Evolutionary conservation across 2,113 vertebrate genomes (phyloP).

Genomic region (Anolis sagrei): DNA sequence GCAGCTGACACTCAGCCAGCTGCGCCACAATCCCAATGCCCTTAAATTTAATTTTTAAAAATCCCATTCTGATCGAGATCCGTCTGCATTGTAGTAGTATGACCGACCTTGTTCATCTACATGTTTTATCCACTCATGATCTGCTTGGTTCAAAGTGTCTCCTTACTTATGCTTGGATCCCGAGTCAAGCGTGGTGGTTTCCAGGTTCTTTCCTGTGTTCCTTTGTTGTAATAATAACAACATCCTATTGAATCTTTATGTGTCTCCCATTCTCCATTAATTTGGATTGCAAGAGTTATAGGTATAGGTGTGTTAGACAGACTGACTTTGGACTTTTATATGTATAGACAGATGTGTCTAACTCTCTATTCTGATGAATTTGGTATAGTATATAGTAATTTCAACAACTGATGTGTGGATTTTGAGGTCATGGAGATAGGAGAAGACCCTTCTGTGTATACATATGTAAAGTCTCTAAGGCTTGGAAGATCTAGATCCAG

Average conservation of each 20-base stretch:
- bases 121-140: slow-evolving; percentile 96
- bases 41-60: no score
- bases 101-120: slow-evolving; percentile 93
- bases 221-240: slow-evolving; percentile 91
- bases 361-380: neutral
- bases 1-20: no score
- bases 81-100: slow-evolving; percentile 95
- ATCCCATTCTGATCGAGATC: slow-evolving; percentile 95
- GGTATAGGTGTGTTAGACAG: slow-evolving; percentile 82
- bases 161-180: slow-evolving; percentile 82
- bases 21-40: no score
- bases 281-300: slow-evolving; percentile 84
- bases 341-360: neutral
- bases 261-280: slow-evolving; percentile 93
- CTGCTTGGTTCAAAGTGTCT: slow-evolving; percentile 81
- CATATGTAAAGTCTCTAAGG: neutral
- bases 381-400: neutral
- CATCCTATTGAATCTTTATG: slow-evolving; percentile 92
- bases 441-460: neutral
- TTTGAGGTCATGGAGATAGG: neutral
- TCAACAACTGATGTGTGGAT: neutral
- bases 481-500: neutral
- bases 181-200: slow-evolving; percentile 90
- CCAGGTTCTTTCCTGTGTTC: slow-evolving; percentile 91
- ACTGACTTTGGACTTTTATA: no score